Base-by-base conservation (phyloP, 2,888 invertebrate species). In the Spialia ferax region DNA sequence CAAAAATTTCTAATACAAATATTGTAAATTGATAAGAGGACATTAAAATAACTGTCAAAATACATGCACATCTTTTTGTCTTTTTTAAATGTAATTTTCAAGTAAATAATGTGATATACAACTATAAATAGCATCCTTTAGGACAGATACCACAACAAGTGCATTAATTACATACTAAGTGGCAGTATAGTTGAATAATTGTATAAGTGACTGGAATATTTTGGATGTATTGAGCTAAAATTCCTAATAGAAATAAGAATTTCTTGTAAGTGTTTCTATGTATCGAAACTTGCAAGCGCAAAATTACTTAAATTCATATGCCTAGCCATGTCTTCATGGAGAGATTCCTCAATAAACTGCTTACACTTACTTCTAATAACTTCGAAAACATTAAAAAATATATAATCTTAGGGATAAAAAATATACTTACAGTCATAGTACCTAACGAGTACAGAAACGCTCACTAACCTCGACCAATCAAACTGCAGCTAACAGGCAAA, bases 301-400 rank as follows among this genome's bases (percentile, higher is more conserved):
- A 26, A 63, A 10, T 54, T 29, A 29, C 45, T 15, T 18, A 29
- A 45, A 26, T 29, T 15, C 20, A 8, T 32, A 48, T 13, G 20
- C 48, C 20, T 48, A 60, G 13, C 26, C 15, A 32, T 8, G 23
- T n/a, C 52, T 52, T 26, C 10, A n/a, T 23, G n/a, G 4, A 23
- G 26, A 18, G 29, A 26, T 22, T 60, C 59, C 8, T 13, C 26
- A 29, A 5, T 18, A 11, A 63, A 56, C 45, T 13, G 10, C 18
- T 26, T 38, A 63, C 63, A n/a, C 52, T 63, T 48, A 63, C 70
- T 73, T 74, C 72, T 76, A 72, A 75, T 77, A 83, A 82, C 78
- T 57, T 77, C 72, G 75, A 82, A 82, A 85, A 81, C 74, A 71
- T 76, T 85, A 81, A 80, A 86, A 86, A 86, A 85, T 78, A 69